A percentile compares a stretch with the other conserved stretches of the same genome.
Conservation (phyloP, 1,140 invertebrate genomes). For the Neuroterus valhalla region DNA sequence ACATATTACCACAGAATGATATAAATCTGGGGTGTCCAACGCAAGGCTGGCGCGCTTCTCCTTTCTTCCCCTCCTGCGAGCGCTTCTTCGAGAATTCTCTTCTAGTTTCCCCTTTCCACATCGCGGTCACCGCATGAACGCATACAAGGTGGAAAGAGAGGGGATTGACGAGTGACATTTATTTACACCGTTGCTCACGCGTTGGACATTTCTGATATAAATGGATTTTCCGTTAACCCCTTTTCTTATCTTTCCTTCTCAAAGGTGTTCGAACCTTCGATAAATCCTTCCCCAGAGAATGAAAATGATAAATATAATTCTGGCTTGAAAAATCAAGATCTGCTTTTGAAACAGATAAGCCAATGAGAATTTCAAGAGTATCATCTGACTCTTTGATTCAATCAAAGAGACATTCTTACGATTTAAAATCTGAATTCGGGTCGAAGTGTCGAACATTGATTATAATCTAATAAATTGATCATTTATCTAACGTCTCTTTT, state of each 20-base stretch:
- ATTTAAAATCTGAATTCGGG: not conserved
- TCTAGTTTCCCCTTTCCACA: too few relatives aligned
- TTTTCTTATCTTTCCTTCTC: slow-evolving; percentile 3
- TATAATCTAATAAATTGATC: slow-evolving; percentile 15
- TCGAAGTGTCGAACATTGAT: slow-evolving; percentile 35
- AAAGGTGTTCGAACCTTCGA: slow-evolving; percentile 24
- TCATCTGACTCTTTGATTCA: not conserved
- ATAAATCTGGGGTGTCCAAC: too few relatives aligned
- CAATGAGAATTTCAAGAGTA: not conserved
- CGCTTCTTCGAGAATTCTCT: too few relatives aligned
- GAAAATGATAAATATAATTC: not conserved
- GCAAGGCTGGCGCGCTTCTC: too few relatives aligned
- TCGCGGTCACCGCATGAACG: too few relatives aligned
- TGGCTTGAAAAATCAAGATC: not conserved
- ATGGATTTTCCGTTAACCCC: slow-evolving; percentile 14
- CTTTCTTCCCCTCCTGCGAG: too few relatives aligned
- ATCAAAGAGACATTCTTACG: not conserved
- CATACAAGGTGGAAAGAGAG: too few relatives aligned
- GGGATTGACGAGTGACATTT: too few relatives aligned
- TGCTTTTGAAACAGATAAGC: not conserved
- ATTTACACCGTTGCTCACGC: too few relatives aligned
- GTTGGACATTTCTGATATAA: too few relatives aligned
- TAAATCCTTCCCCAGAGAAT: not conserved
- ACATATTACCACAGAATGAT: not conserved
- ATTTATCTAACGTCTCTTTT: not conserved